These are phyloP conservation scores for Ianthella basta DNA, from an alignment of 37 sponge, comb jelly and placozoan species.

Conservation along the genomic window DNA sequence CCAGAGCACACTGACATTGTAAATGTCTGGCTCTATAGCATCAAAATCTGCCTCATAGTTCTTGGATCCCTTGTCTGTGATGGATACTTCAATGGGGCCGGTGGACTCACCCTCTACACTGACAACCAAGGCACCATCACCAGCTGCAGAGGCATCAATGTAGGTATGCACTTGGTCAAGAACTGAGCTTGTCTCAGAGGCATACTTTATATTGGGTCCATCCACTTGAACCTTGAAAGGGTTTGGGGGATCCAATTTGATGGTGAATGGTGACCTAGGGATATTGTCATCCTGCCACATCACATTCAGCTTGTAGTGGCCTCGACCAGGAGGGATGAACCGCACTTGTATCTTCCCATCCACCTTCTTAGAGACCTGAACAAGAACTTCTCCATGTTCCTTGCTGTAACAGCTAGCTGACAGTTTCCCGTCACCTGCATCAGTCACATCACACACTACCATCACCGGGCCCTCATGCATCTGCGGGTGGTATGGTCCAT, in stretches of 20 bases:
- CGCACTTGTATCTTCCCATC: constrained; percentile 23
- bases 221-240: constrained; percentile 52
- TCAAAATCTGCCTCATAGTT: constrained; percentile 45
- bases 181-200: constrained; percentile 4
- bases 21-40: constrained; percentile 42
- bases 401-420: constrained; percentile 53
- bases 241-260: constrained; percentile 56
- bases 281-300: constrained; percentile 59
- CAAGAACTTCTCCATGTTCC: constrained; percentile 50
- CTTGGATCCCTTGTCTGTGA: constrained; percentile 41
- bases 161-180: constrained; percentile 21
- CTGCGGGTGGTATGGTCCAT: constrained; percentile 38
- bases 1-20: constrained; percentile 57
- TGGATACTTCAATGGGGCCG: constrained; percentile 22
- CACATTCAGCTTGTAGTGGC: constrained; percentile 59
- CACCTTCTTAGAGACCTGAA: constrained; percentile 26
- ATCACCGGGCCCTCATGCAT: constrained; percentile 28
- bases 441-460: constrained; percentile 28
- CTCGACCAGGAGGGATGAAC: constrained; percentile 51
- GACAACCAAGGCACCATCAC: constrained; percentile 40
- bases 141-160: constrained; percentile 63
- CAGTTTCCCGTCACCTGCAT: constrained; percentile 72
- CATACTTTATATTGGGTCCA: constrained; percentile 63
- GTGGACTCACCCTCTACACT: constrained; percentile 36
- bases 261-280: constrained; percentile 51